Base-by-base conservation (phyloP, 2,888 invertebrate genomes). In the Pollenia amentaria region DNA sequence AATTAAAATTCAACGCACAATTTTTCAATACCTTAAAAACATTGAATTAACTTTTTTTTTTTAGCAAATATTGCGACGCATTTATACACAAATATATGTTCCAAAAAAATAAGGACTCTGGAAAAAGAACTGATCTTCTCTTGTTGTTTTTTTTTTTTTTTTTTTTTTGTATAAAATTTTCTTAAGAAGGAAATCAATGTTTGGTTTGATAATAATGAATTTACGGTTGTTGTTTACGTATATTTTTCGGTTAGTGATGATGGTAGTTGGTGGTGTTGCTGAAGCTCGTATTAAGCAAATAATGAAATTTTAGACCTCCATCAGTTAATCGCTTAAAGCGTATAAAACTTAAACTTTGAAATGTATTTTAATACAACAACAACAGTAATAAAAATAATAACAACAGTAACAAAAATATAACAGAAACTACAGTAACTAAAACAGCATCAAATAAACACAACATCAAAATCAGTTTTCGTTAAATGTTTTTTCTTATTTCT, bases 301-400 rank as follows among this genome's bases (percentile, higher is more conserved):
- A 89, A 90, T 90, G 90, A 90, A 90, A 90, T 88, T 89, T 90
- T 89, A 90, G 89, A 90, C 89, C 89, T 87, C 88, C 88, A 89
- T 89, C 89, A 89, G 89, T 88, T 89, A 88, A 89, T 89, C 89
- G 89, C 89, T 88, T 89, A 87, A 89, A 89, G 89, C 89, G 88
- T 88, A 88, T 88, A 81, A 81, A 78, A 83, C 53, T 69, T 72
- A 62, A 80, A 84, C 46, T 84, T 64, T 67, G 73, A 69, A 81
- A 81, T 81, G 80, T 84, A 29, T 81, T 81, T 80, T 81, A 73
- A 67, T 79, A 60, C 60, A 73, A 60, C 78, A 70, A 42, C 16
- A 44, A n/a, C 38, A 18, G 29, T 29, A 29, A 3, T 29, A 70
- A 18, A 44, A 65, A 73, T 11, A 60, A 60, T n/a, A 67, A 18